Base-by-base conservation (phyloP, 2,113 vertebrate genomes). In the Rhizomys pruinosus region DNA sequence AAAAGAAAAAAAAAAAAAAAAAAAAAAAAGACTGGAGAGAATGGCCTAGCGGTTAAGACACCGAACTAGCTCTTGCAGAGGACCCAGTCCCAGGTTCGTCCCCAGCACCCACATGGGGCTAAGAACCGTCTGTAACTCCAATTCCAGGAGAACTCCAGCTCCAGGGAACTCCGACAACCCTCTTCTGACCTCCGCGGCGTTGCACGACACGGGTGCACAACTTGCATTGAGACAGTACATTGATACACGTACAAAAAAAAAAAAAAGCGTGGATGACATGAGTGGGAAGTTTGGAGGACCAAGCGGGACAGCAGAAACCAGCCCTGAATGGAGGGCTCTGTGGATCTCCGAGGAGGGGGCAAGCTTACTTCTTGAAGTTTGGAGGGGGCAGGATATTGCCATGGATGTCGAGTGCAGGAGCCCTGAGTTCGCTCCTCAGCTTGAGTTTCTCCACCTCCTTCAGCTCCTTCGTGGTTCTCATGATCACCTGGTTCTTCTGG, bases 281-380 rank as follows among this genome's bases (percentile, higher is more conserved):
- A 47, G n/a, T 1, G 32, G 57, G 29, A 27, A n/a, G 37, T 63
- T n/a, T 57, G 71, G 39, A 32, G 80, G 34, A 3, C 25, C n/a
- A 17, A 76, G 32, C 72, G 19, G 71, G 64, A 29, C 3, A 34
- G 7, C 22, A 52, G 32, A 72, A 63, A 73, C 23, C 23, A 57
- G 86, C n/a, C n/a, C n/a, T n/a, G 57, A 32, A 17, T 25, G 8
- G 16, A 23, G 39, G 55, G 17, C 1, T 25, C 61, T n/a, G 16
- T 64, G 73, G 69, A n/a, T 77, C 20, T n/a, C 55, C 2, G 10
- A 25, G 73, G 15, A 68, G 42, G 61, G 42, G 39, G 1, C 3
- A 19, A 3, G 82, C 97, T 98, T 97, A 98, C 98, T 96, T 90
- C 90, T 78, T 97, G 84, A 92, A 91, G 29, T 72, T 55, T n/a